Base-by-base conservation (phyloP, 2,113 vertebrate species). In the Malurus elegans region DNA sequence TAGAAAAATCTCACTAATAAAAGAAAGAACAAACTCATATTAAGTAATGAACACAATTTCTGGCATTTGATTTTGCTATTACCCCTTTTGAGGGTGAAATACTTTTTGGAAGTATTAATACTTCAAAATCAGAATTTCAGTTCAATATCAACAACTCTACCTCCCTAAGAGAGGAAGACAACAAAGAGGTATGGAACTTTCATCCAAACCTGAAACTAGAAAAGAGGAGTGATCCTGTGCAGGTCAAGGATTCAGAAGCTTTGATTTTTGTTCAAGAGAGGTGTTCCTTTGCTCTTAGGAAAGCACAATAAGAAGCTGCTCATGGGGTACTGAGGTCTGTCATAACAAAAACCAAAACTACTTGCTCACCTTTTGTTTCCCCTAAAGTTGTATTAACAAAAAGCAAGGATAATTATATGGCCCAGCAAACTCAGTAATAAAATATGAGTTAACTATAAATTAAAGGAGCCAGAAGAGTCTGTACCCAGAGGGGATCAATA, bases 401-500 rank as follows among this genome's bases (percentile, higher is more conserved):
- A 93, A 76, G 36, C 47, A 91, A 91, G 90, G 47, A 66, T 23
- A 80, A 89, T 70, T 72, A 64, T 12, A 90, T 1, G 18, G 51
- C 31, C 51, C 47, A 93, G 72, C 79, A 94, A 94, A 88, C 31
- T 28, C 71, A 64, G 67, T 74, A 95, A 95, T 94, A 94, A 96
- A 92, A 92, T 67, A 79, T 2, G 23, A 92, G 90, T 92, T 86
- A 93, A 92, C 75, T 90, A 80, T 42, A 94, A 94, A 93, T 90
- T 95, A 95, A 86, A 96, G 79, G 54, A 90, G 29, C 54, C 72
- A 80, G 67, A 90, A 88, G 48, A 93, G 86, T 84, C 82, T 93
- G 79, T 88, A 96, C 75, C 94, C 92, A 92, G 90, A 96, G 92
- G 90, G 92, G 36, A 96, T 93, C 93, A 95, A 88, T 80, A 96